Evolutionary conservation across 2,113 vertebrate species (phyloP), one percentile per base, ranked within the genome.

Genomic region (Daphoenositta chrysoptera): DNA sequence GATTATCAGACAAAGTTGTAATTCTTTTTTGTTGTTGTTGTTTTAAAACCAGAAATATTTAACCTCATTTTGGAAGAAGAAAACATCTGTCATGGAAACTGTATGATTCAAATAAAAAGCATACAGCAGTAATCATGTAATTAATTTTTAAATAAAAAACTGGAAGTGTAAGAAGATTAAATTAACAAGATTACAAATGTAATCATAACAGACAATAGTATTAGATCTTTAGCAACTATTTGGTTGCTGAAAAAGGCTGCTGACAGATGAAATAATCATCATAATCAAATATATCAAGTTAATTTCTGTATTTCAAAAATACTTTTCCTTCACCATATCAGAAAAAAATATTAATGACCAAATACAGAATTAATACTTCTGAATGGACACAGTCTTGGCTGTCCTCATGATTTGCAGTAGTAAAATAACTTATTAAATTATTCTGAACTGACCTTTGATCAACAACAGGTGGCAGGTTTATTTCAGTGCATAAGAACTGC

Each of bases 121-220:
- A 87, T 57, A 61, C 19, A 82, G 76, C 44, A 90, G 37, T 76
- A 30, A 47, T 89, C 78, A 81, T 68, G 45, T 82, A 94, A 96
- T 96, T 95, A 94, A 93, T 93, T 95, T 93, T 48, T 84, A 89
- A 91, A 91, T 50, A 91, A 90, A 87, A 87, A 73, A 33, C 5
- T 85, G 39, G 31, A 76, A 40, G 30, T 87, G 40, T 91, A 94
- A 96, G 90, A 90, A 84, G 91, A 95, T 96, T 95, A 95, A 94
- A 91, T 94, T 83, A 97, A 92, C 39, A 50, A 64, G 92, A 93
- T 96, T 96, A 94, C 76, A 79, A 80, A 76, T 61, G 40, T 93
- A 93, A 93, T 96, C 80, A 28, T 87, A 82, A 57, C 26, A 82
- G 83, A 96, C 69, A 95, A 85, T 91, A 73, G 48, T 65, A 56